These are phyloP conservation scores for Strix aluco DNA, from an alignment of 2,113 vertebrate genomes.

Conservation along the genomic window DNA sequence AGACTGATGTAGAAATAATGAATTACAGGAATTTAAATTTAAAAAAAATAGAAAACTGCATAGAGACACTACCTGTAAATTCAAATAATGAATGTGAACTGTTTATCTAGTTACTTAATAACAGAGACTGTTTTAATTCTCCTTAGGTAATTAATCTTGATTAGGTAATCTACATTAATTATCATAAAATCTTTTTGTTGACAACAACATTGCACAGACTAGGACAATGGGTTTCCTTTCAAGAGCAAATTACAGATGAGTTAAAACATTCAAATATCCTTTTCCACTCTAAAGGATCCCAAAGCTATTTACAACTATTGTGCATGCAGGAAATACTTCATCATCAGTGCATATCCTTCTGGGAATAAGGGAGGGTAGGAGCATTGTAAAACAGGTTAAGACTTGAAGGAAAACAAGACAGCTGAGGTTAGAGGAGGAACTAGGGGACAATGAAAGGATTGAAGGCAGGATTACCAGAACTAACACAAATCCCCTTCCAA, in stretches of 20 bases:
- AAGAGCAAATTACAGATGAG: neutral
- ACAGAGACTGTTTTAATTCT: neutral
- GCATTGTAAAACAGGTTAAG: neutral
- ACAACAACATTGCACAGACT: neutral
- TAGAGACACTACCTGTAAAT: neutral
- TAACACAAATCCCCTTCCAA: neutral
- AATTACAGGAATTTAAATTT: neutral
- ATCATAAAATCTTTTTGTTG: neutral
- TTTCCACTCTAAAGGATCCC: neutral
- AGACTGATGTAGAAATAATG: neutral
- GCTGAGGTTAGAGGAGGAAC: neutral
- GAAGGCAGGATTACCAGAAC: neutral
- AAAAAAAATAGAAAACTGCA: neutral
- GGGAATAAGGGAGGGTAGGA: neutral
- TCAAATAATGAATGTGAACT: neutral
- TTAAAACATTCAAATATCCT: neutral
- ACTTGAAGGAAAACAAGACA: neutral
- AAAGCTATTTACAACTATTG: neutral
- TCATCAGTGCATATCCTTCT: neutral
- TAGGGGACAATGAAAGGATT: neutral
- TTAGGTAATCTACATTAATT: neutral
- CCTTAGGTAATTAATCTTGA: neutral
- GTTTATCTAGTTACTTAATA: neutral
- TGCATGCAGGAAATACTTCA: neutral
- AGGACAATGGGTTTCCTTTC: neutral